These are phyloP conservation scores for Nephotettix cincticeps DNA, from an alignment of 1,140 invertebrate species.

Conservation along the genomic window DNA sequence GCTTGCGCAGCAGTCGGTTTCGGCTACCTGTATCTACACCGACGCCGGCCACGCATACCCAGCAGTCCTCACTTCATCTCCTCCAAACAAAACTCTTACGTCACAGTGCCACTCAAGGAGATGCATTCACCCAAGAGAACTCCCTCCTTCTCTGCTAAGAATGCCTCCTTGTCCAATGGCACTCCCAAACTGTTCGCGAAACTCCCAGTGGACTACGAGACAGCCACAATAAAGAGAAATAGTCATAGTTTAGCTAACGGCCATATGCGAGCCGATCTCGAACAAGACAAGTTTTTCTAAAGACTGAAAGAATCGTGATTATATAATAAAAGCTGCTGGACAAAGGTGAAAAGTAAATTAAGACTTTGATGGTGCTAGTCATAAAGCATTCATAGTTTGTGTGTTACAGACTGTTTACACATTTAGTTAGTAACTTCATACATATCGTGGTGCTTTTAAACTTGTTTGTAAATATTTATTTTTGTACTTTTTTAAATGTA, in stretches of 20 bases:
- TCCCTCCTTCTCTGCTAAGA: conserved; percentile 40
- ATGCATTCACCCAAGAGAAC: conserved; percentile 47
- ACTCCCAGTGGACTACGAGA: conserved; percentile 66
- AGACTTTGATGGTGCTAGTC: conserved; percentile 9
- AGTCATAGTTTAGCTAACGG: conserved; percentile 59
- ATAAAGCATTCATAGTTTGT: background rate
- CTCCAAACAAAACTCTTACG: conserved; percentile 76
- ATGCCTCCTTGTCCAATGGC: conserved; percentile 26
- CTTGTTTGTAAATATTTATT: too few relatives aligned
- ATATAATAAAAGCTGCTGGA: background rate
- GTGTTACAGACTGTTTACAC: background rate
- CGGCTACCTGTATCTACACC: conserved; percentile 51
- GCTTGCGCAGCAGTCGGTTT: conserved; percentile 39
- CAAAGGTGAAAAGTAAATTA: background rate
- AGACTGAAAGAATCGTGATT: background rate
- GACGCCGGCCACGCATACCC: conserved; percentile 56
- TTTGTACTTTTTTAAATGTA: too few relatives aligned
- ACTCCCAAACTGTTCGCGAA: conserved; percentile 33
- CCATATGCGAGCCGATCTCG: conserved; percentile 56
- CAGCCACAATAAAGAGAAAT: conserved; percentile 74
- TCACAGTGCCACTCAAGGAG: conserved; percentile 75
- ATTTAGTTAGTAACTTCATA: background rate
- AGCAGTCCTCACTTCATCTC: conserved; percentile 75
- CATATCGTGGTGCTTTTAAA: conserved; percentile 6
- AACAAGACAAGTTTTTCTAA: conserved; percentile 58